Evolutionary conservation across 2,797 vertebrate genomes (phyloP).

Genomic region (Gila robusta): DNA sequence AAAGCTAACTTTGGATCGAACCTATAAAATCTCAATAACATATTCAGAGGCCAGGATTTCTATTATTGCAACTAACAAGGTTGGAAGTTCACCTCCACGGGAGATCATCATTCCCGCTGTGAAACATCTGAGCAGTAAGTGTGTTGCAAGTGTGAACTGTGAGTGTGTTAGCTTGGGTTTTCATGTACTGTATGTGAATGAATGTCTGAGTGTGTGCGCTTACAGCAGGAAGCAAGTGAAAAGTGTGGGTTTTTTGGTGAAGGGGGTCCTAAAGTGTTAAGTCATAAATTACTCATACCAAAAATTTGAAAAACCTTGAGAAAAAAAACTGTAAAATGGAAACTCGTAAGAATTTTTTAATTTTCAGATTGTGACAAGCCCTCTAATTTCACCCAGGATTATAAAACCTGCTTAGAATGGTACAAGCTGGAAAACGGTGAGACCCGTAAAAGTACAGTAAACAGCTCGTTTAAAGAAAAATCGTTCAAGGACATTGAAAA

Average conservation of each 20-base stretch:
- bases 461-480: not conserved
- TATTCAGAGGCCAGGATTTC: slow-evolving; percentile 48
- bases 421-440: slow-evolving; percentile 55
- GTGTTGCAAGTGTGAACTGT: not conserved
- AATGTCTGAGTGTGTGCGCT: not conserved
- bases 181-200: not conserved
- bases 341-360: not conserved
- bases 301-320: not conserved
- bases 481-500: slow-evolving; percentile 35
- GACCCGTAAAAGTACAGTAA: slow-evolving; percentile 2
- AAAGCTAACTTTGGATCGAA: not conserved
- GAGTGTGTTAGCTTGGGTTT: not conserved
- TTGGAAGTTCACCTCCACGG: slow-evolving; percentile 11
- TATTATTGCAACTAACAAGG: slow-evolving; percentile 52
- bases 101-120: slow-evolving; percentile 52
- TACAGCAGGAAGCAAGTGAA: not conserved
- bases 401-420: slow-evolving; percentile 57
- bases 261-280: not conserved
- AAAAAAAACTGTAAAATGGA: not conserved
- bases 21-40: slow-evolving; percentile 23
- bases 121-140: slow-evolving; percentile 57
- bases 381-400: not conserved
- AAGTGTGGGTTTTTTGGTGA: not conserved
- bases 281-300: not conserved
- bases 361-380: slow-evolving; percentile 41